A percentile compares a stretch with the other conserved stretches of the same genome.
These are phyloP conservation scores for Sarcophaga bullata DNA, from an alignment of 1,140 invertebrate species.

Conservation along the genomic window DNA sequence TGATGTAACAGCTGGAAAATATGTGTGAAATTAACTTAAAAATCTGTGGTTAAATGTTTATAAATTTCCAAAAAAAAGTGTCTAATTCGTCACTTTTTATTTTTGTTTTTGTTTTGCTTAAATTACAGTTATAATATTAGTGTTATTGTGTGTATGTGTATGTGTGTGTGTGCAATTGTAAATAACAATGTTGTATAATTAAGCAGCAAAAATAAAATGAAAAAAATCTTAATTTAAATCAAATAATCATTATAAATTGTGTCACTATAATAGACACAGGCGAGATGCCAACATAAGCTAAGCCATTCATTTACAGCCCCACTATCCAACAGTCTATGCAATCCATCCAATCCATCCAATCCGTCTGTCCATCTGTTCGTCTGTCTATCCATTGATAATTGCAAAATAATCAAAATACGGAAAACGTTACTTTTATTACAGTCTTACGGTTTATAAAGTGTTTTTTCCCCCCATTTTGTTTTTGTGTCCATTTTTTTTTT, in stretches of 20 bases:
- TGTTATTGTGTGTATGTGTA: too few relatives aligned
- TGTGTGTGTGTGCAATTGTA: too few relatives aligned
- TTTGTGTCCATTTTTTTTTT: conserved; percentile 11
- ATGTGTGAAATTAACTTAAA: background rate
- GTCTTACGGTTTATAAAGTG: background rate
- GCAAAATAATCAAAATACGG: conserved; percentile 26
- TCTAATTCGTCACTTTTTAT: background rate
- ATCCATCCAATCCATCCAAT: background rate
- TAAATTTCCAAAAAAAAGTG: background rate
- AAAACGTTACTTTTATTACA: background rate
- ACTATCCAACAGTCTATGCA: background rate
- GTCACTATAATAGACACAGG: background rate
- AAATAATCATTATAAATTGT: conserved; percentile 18
- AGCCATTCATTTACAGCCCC: background rate
- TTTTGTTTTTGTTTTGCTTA: background rate
- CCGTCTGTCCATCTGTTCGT: background rate
- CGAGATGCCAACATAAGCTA: too few relatives aligned
- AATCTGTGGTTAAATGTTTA: background rate
- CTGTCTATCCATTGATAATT: background rate
- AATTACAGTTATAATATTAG: background rate
- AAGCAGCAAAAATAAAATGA: background rate
- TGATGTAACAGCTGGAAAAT: background rate
- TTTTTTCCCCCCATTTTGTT: background rate
- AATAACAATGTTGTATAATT: background rate
- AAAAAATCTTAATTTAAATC: conserved; percentile 6